A percentile compares a stretch with the other conserved stretches of the same genome.
These are phyloP conservation scores for Corydoras sp. DNA, from an alignment of 2,113 vertebrate genomes.

Conservation along the genomic window DNA sequence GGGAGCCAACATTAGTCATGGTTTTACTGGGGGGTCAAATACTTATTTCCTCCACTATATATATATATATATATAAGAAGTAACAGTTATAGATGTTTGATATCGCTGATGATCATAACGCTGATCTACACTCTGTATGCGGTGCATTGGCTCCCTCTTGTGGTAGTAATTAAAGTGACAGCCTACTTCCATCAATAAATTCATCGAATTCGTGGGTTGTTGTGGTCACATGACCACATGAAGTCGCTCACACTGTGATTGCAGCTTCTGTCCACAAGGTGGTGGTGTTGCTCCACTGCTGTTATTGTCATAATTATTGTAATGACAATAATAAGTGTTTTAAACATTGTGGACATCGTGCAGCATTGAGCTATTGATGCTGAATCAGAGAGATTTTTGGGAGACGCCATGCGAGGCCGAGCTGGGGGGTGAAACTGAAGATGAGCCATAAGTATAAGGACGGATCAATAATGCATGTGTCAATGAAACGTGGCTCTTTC, in stretches of 20 bases:
- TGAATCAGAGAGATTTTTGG: conserved; percentile 22
- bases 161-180: not conserved
- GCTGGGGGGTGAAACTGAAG: not conserved
- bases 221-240: too few species aligned
- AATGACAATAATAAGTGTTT: too few species aligned
- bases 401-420: conserved; percentile 4
- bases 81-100: too few species aligned
- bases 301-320: too few species aligned
- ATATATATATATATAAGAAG: too few species aligned
- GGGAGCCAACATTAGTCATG: too few species aligned
- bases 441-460: conserved; percentile 32
- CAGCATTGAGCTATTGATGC: not conserved
- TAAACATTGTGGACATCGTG: too few species aligned
- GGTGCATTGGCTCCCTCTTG: conserved; percentile 14
- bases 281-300: conserved; percentile 18
- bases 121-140: too few species aligned
- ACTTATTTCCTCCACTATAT: too few species aligned
- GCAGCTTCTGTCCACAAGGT: not conserved
- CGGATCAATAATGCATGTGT: conserved; percentile 41
- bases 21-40: too few species aligned
- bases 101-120: too few species aligned
- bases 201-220: not conserved
- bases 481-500: conserved; percentile 40
- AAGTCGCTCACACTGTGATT: not conserved
- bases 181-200: too few species aligned